These are phyloP conservation scores for Illadopsis cleaveri DNA, from an alignment of 2,113 vertebrate genomes.

Conservation along the genomic window DNA sequence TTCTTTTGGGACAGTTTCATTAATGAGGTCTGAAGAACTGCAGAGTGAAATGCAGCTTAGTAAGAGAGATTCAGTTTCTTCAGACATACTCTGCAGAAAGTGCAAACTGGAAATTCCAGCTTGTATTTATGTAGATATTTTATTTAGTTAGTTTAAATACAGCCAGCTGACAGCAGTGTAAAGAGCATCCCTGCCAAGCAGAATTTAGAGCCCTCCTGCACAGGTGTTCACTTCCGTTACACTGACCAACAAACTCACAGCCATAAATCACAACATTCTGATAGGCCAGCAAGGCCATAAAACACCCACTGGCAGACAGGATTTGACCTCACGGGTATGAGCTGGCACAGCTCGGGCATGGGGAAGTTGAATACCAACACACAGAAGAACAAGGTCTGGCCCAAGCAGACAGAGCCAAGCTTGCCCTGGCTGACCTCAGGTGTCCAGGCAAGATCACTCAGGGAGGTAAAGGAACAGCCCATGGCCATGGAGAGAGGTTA, in stretches of 20 bases:
- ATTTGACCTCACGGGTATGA: not conserved
- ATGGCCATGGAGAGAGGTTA: fast-evolving
- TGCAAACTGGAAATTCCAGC: not conserved
- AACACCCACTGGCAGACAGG: not conserved
- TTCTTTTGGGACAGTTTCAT: not conserved
- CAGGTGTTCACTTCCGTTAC: not conserved
- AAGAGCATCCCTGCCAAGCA: not conserved
- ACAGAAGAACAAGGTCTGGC: not conserved
- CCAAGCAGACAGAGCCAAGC: not conserved
- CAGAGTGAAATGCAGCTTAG: not conserved
- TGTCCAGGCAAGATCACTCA: not conserved
- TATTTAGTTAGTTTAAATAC: not conserved
- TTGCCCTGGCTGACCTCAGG: not conserved
- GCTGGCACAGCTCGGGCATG: fast-evolving
- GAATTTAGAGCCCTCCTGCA: not conserved
- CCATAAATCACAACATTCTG: not conserved
- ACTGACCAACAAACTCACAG: not conserved
- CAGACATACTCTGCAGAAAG: not conserved
- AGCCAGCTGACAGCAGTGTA: not conserved
- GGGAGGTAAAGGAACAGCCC: not conserved
- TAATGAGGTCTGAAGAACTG: not conserved
- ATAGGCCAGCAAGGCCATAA: not conserved
- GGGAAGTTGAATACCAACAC: not conserved
- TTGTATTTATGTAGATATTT: not conserved
- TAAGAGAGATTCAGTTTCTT: not conserved